A percentile compares a stretch with the other conserved stretches of the same genome.
phyloP scores from a whole-genome alignment of 2,113 vertebrate species.

The Gambusia holbrooki region DNA sequence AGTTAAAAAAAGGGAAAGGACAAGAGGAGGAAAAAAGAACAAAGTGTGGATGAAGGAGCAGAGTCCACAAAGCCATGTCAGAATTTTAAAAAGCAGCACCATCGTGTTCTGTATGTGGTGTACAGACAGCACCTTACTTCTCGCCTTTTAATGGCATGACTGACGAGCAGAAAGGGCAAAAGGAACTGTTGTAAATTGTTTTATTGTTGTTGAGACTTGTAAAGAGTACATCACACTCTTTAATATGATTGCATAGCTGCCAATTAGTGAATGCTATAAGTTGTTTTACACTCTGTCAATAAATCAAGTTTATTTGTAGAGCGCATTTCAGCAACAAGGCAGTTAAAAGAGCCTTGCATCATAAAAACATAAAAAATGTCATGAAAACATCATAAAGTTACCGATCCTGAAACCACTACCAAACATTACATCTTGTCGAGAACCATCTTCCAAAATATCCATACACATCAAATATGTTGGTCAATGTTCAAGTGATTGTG shows the following conservation, averaged over 20 bases:
- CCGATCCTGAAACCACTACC: too few relatives aligned
- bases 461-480: too few relatives aligned
- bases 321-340: too few relatives aligned
- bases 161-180: neutral
- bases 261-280: neutral
- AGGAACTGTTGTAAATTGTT: neutral
- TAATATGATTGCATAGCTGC: neutral
- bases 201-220: neutral
- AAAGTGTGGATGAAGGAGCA: conserved; percentile 41
- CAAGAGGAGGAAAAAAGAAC: conserved; percentile 24
- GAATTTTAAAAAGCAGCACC: conserved; percentile 66
- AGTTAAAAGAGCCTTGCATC: too few relatives aligned
- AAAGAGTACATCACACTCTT: neutral
- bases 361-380: too few relatives aligned
- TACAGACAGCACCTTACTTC: neutral
- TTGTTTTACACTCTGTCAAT: neutral
- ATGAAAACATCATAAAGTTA: too few relatives aligned
- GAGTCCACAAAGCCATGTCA: conserved; percentile 47
- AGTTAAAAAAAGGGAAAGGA: conserved; percentile 46
- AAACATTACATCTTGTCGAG: too few relatives aligned
- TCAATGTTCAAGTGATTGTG: too few relatives aligned
- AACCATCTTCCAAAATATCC: too few relatives aligned
- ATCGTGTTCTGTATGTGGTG: neutral
- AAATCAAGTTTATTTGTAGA: too few relatives aligned
- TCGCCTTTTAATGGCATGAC: too few relatives aligned